Base-by-base conservation (phyloP, 92 coral and sea anemone genomes). In the Phymanthus crucifer region DNA sequence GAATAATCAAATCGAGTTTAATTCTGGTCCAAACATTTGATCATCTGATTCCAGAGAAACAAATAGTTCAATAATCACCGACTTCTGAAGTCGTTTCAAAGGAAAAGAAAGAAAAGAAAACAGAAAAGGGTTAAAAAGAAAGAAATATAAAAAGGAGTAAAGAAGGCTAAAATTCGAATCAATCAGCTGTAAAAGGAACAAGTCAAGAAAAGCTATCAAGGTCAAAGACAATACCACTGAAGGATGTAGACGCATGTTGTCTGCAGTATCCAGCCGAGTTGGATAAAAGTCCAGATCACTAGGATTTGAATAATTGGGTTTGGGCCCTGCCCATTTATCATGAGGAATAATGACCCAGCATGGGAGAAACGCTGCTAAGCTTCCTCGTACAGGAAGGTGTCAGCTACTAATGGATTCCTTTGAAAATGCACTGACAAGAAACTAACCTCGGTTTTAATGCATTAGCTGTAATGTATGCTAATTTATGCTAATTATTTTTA, bases 351-450 rank as follows among this genome's bases (percentile, higher is more conserved):
- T 38, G 32, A 24, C 40, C 0, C 75, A 71, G 75, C 75, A 40
- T 71, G 75, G 32, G 19, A 26, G 32, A 40, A 71, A 19, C 3
- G 40, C 75, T 57, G 57, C 33, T 40, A 27, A 71, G 36, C 52
- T 36, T 71, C 52, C 75, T 45, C 40, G 14, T 71, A 36, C 48
- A 71, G 75, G 52, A 71, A 71, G 75, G 75, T 71, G 75, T 71
- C 75, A 40, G 33, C 6, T 29, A 24, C 33, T 71, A 36, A 71
- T 71, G 75, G 75, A 26, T 35, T 71, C 52, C 48, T 71, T 71
- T 71, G 33, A 40, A 38, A 24, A 38, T 38, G 3, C 14, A 7
- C 56, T 40, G 68, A 27, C 68, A 61, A 61, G 68, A 61, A 61
- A 27, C 29, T 61, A 34, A 61, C 17, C 68, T 61, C 9, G 29